phyloP scores from a whole-genome alignment of 2,113 vertebrate species.

The Oryzias javanicus region DNA sequence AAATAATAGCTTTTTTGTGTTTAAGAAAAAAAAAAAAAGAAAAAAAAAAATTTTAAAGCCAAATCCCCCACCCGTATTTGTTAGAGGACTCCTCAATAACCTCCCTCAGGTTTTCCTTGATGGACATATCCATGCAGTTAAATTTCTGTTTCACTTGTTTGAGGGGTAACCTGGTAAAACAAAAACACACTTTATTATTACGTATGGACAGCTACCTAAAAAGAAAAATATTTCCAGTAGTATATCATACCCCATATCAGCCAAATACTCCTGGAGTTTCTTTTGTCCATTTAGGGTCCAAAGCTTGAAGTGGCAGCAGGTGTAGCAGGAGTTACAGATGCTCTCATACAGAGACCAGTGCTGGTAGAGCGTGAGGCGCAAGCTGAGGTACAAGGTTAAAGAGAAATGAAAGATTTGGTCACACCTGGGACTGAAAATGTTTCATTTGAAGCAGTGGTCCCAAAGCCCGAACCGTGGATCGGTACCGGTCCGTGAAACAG shows the following conservation, averaged over 20 bases:
- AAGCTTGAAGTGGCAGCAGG: slow-evolving; percentile 87
- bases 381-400: slow-evolving; percentile 74
- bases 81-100: slow-evolving; percentile 95
- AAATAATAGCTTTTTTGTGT: background rate
- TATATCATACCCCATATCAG: slow-evolving; percentile 89
- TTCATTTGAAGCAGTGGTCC: too few species aligned
- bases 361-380: slow-evolving; percentile 91
- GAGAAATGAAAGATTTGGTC: slow-evolving; percentile 16
- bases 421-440: too few species aligned
- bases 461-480: too few species aligned
- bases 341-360: slow-evolving; percentile 98
- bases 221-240: background rate
- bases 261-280: slow-evolving; percentile 92
- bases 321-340: slow-evolving; percentile 92
- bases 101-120: slow-evolving; percentile 94
- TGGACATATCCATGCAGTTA: slow-evolving; percentile 90
- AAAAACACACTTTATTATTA: background rate
- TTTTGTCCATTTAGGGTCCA: slow-evolving; percentile 97
- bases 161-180: slow-evolving; percentile 83
- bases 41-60: background rate
- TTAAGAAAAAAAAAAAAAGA: too few species aligned
- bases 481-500: too few species aligned
- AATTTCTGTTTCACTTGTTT: slow-evolving; percentile 97
- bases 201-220: background rate
- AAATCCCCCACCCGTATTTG: slow-evolving; percentile 87